Conservation (phyloP, 2,888 invertebrate species). For the Theretra japonica region DNA sequence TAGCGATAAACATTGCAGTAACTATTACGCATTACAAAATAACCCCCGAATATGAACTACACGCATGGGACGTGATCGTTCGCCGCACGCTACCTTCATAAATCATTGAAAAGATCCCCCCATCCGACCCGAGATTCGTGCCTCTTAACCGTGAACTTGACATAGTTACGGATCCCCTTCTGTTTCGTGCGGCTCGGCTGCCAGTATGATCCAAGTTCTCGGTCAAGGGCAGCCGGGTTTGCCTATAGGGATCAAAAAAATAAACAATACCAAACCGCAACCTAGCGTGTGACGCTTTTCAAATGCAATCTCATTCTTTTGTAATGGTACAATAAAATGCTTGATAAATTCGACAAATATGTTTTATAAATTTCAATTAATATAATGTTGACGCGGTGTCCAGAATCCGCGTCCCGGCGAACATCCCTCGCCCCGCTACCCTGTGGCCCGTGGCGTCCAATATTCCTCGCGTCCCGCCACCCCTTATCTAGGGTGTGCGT, state of each 20-base stretch:
- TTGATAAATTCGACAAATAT: background rate
- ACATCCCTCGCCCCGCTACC: background rate
- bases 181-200: slow-evolving; percentile 21
- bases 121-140: slow-evolving; percentile 6
- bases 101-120: slow-evolving; percentile 24
- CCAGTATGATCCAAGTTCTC: slow-evolving; percentile 12
- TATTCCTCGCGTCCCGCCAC: background rate
- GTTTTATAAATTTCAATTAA: background rate
- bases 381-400: background rate
- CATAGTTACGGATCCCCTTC: slow-evolving; percentile 24
- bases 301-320: background rate
- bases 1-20: background rate
- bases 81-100: slow-evolving; percentile 15
- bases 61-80: background rate
- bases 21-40: background rate
- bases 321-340: background rate
- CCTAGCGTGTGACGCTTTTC: background rate
- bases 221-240: slow-evolving; percentile 8
- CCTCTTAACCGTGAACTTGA: slow-evolving; percentile 25
- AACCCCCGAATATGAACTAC: background rate
- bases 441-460: background rate
- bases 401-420: background rate
- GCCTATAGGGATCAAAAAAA: background rate
- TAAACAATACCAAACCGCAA: background rate
- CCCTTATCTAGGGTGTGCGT: slow-evolving; percentile 18